These are phyloP conservation scores for Rhineura floridana DNA, from an alignment of 2,113 vertebrate genomes.

Conservation along the genomic window DNA sequence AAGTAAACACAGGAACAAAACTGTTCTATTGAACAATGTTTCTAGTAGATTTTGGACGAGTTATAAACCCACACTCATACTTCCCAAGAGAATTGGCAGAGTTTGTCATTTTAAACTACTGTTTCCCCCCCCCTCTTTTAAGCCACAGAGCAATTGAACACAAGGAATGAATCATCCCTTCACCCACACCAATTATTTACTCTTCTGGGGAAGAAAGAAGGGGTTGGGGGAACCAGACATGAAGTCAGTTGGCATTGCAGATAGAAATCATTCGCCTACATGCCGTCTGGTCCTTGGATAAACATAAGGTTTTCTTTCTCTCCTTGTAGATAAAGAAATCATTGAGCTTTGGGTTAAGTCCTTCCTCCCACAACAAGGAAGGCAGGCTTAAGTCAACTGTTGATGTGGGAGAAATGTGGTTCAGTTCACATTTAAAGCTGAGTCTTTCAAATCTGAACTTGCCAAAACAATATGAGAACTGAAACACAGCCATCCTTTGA, in stretches of 20 bases:
- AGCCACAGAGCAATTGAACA: constrained; percentile 32
- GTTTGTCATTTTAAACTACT: constrained; percentile 40
- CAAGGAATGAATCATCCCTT: constrained; percentile 35
- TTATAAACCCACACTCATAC: constrained; percentile 29
- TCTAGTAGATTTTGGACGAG: constrained; percentile 34
- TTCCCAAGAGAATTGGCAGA: constrained; percentile 31
- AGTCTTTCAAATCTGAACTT: too few relatives aligned
- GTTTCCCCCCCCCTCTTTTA: not conserved
- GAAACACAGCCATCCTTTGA: too few relatives aligned
- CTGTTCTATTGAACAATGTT: constrained; percentile 31
- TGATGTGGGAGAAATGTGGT: too few relatives aligned
- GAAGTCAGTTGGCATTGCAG: constrained; percentile 29
- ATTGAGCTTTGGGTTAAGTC: not conserved
- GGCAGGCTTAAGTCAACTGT: not conserved
- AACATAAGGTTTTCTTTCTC: not conserved
- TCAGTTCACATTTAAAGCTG: too few relatives aligned
- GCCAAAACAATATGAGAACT: too few relatives aligned
- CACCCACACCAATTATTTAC: constrained; percentile 22
- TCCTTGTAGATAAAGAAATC: not conserved
- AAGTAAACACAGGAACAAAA: constrained; percentile 13
- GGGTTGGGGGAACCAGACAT: constrained; percentile 21
- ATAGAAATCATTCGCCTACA: not conserved
- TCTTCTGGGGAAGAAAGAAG: constrained; percentile 7
- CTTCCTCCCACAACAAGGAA: not conserved
- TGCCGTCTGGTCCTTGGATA: not conserved